A percentile compares a stretch with the other conserved stretches of the same genome.
Conservation (phyloP, 2,888 invertebrate genomes). For the Schrankia costaestrigalis region DNA sequence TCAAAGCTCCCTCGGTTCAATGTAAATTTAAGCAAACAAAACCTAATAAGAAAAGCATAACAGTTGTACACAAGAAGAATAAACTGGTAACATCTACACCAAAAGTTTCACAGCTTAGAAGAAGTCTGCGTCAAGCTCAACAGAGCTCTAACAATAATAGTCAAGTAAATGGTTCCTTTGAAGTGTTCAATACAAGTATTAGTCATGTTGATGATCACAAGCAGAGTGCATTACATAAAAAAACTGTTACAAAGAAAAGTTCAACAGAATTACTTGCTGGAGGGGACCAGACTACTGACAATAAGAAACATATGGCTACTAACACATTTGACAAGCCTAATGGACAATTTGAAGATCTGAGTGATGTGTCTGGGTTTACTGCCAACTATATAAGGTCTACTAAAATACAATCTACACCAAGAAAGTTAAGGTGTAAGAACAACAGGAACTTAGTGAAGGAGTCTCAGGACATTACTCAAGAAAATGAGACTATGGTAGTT, state of each 20-base stretch:
- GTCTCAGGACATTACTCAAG: slow-evolving; percentile 35
- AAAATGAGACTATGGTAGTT: slow-evolving; percentile 45
- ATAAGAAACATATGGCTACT: slow-evolving; percentile 29
- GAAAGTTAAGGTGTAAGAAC: slow-evolving; percentile 53
- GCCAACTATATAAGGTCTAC: slow-evolving; percentile 75
- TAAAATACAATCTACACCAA: slow-evolving; percentile 55
- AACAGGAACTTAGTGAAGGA: slow-evolving; percentile 53
- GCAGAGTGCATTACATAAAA: slow-evolving; percentile 26
- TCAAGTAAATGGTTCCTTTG: slow-evolving; percentile 54
- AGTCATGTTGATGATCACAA: slow-evolving; percentile 40
- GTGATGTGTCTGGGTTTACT: slow-evolving; percentile 74
- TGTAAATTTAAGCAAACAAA: slow-evolving; percentile 51
- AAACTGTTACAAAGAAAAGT: slow-evolving; percentile 28
- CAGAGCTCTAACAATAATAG: slow-evolving; percentile 46
- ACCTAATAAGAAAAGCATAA: slow-evolving; percentile 42
- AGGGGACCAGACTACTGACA: slow-evolving; percentile 34
- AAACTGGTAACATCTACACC: slow-evolving; percentile 66
- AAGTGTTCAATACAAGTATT: slow-evolving; percentile 39
- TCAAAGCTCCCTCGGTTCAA: slow-evolving; percentile 52
- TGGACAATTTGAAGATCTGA: slow-evolving; percentile 67
- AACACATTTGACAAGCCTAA: slow-evolving; percentile 35
- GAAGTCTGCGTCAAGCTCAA: slow-evolving; percentile 58
- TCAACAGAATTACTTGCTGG: slow-evolving; percentile 27
- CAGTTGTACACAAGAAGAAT: slow-evolving; percentile 50
- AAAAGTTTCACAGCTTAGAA: slow-evolving; percentile 48